Evolutionary conservation across 2,888 invertebrate genomes (phyloP).

Genomic region (Nebria salina): DNA sequence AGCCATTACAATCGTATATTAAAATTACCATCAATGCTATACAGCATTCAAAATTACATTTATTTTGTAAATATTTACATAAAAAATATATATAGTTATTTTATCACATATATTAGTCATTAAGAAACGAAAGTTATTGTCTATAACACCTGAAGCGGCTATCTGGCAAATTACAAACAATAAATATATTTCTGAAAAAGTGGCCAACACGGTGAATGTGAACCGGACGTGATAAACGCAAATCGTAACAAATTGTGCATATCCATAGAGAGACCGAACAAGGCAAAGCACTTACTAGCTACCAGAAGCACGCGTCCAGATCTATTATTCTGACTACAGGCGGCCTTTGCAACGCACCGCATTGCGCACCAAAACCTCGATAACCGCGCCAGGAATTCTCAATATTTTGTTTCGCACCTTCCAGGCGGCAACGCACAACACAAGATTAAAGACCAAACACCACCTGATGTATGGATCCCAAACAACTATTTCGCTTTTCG

Average conservation of each 20-base stretch:
- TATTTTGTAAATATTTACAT: too few relatives aligned
- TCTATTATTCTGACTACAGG: slow-evolving; percentile 23
- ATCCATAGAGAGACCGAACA: slow-evolving; percentile 29
- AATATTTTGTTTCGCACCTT: slow-evolving; percentile 43
- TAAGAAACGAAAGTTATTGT: too few relatives aligned
- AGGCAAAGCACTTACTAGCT: slow-evolving; percentile 33
- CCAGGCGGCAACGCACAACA: slow-evolving; percentile 21
- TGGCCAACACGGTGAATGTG: background rate
- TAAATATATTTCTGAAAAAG: background rate
- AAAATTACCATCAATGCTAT: too few relatives aligned
- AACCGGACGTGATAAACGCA: slow-evolving; percentile 16
- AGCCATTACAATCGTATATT: background rate
- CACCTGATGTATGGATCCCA: slow-evolving; percentile 30
- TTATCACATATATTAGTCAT: too few relatives aligned
- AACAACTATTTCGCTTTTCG: slow-evolving; percentile 25
- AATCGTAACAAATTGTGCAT: slow-evolving; percentile 35
- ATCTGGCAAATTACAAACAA: too few relatives aligned
- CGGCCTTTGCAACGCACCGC: background rate
- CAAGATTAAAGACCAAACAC: slow-evolving; percentile 29
- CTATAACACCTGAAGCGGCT: too few relatives aligned
- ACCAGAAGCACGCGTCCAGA: slow-evolving; percentile 4
- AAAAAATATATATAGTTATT: too few relatives aligned
- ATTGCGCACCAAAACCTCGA: background rate
- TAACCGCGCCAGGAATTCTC: slow-evolving; percentile 21
- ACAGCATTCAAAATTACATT: too few relatives aligned